Evolutionary conservation across 2,888 invertebrate species (phyloP).

Genomic region (Macaria notata): DNA sequence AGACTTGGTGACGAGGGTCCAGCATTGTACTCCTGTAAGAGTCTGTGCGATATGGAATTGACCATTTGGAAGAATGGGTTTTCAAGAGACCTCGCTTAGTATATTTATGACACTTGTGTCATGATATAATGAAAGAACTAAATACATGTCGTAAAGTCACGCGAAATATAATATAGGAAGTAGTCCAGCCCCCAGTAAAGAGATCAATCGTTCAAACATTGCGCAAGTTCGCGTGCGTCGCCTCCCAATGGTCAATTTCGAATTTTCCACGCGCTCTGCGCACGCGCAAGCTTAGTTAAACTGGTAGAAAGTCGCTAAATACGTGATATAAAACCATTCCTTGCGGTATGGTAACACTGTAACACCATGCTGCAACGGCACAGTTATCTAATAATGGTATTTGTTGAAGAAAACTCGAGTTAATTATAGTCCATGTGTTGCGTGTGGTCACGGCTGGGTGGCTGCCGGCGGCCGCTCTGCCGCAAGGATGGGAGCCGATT

Average conservation of each 20-base stretch:
- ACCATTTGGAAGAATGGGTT: no score
- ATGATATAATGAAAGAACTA: no score
- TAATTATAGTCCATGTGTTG: constrained; percentile 16
- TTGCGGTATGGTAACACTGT: constrained; percentile 4
- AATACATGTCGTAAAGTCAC: no score
- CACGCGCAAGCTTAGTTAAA: constrained; percentile 37
- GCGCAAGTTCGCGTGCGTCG: constrained; percentile 50
- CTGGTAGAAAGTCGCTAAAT: constrained; percentile 56
- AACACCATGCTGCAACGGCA: constrained; percentile 28
- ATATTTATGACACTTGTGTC: no score
- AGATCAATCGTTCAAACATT: constrained; percentile 37
- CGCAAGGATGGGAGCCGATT: constrained; percentile 30
- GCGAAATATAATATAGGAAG: constrained; percentile 24
- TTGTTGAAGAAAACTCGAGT: constrained; percentile 30
- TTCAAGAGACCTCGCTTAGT: no score
- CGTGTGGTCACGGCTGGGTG: constrained; percentile 24
- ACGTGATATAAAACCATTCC: constrained; percentile 59
- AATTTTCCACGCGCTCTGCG: constrained; percentile 37
- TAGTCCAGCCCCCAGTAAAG: constrained; percentile 27
- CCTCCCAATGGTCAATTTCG: constrained; percentile 39
- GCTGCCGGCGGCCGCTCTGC: constrained; percentile 5
- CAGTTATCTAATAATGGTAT: constrained; percentile 36
- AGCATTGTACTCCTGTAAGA: no score
- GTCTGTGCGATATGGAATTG: no score
- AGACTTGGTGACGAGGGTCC: no score